A percentile compares a stretch with the other conserved stretches of the same genome.
phyloP scores from a whole-genome alignment of 2,113 vertebrate species.

The Perognathus longimembris region DNA sequence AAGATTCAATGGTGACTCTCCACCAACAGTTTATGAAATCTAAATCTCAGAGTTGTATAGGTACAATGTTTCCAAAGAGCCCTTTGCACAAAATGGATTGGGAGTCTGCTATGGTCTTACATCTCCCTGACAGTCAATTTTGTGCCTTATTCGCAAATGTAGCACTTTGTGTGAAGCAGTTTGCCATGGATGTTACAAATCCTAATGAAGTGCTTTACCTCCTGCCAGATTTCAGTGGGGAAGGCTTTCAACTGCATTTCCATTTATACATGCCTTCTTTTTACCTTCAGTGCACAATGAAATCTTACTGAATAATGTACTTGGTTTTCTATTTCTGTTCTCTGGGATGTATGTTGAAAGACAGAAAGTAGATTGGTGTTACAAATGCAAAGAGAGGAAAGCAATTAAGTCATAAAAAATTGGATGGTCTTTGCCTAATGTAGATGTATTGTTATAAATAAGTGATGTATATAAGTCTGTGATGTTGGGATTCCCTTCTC shows the following conservation, averaged over 20 bases:
- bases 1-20: slow-evolving; percentile 65
- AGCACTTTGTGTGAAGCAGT: slow-evolving; percentile 65
- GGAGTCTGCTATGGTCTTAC: slow-evolving; percentile 55
- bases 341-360: slow-evolving; percentile 60
- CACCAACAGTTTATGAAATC: slow-evolving; percentile 57
- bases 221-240: slow-evolving; percentile 69
- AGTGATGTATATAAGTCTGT: slow-evolving; percentile 24
- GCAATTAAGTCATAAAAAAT: slow-evolving; percentile 76
- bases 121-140: slow-evolving; percentile 80
- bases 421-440: slow-evolving; percentile 37
- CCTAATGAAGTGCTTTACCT: slow-evolving; percentile 78
- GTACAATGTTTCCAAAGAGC: not conserved
- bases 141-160: slow-evolving; percentile 72
- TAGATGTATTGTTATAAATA: slow-evolving; percentile 59
- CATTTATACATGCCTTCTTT: slow-evolving; percentile 71
- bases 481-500: slow-evolving; percentile 18
- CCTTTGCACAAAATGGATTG: slow-evolving; percentile 59
- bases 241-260: slow-evolving; percentile 75
- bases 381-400: slow-evolving; percentile 62
- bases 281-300: slow-evolving; percentile 55
- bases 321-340: slow-evolving; percentile 73
- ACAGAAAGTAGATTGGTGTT: slow-evolving; percentile 65
- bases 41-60: slow-evolving; percentile 54
- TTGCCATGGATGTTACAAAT: slow-evolving; percentile 58
- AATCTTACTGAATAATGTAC: slow-evolving; percentile 70